Conservation (phyloP, 2,113 vertebrate species). For the Tyto alba region DNA sequence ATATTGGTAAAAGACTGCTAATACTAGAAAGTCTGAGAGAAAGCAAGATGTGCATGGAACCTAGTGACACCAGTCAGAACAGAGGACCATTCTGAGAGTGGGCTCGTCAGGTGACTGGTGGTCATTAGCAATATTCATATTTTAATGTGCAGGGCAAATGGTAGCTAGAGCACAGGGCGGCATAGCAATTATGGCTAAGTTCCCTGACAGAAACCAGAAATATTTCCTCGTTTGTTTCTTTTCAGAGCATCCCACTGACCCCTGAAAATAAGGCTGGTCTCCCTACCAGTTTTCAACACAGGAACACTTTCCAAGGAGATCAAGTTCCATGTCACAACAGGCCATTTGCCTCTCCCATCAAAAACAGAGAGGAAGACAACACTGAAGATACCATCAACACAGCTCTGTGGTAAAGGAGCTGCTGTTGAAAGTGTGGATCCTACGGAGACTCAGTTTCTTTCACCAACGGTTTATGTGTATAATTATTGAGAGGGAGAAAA, state of each 20-base stretch:
- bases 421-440: neutral
- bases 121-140: neutral
- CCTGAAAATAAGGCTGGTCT: neutral
- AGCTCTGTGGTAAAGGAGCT: neutral
- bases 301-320: accelerated
- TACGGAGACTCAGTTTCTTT: neutral
- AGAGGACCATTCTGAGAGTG: neutral
- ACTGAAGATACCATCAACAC: neutral
- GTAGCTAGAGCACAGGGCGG: neutral
- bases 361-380: neutral
- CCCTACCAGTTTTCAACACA: neutral
- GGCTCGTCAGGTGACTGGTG: neutral
- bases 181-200: neutral
- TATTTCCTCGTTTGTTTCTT: neutral
- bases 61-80: neutral
- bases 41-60: neutral
- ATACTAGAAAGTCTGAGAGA: neutral
- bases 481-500: neutral
- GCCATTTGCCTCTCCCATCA: neutral
- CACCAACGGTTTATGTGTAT: neutral
- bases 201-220: neutral
- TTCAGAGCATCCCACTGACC: neutral
- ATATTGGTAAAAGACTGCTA: neutral
- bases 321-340: neutral
- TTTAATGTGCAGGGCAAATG: neutral